Percentiles rank a stretch among this genome's conserved stretches.
phyloP scores from a whole-genome alignment of 2,113 vertebrate species.

The Anas platyrhynchos region DNA sequence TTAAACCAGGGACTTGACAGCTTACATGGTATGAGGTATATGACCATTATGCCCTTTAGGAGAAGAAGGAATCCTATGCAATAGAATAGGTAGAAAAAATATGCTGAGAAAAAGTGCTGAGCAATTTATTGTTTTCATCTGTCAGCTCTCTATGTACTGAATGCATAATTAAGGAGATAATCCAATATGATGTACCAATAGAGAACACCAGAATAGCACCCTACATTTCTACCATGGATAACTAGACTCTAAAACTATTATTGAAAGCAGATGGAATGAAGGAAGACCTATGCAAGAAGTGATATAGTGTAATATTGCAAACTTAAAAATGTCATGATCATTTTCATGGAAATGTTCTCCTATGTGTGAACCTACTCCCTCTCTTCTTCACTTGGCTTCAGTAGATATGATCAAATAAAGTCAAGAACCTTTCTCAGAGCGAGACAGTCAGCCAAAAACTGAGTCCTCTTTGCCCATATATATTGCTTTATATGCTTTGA shows the following conservation, averaged over 20 bases:
- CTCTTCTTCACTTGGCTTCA: conserved; percentile 22
- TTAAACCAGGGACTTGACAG: neutral
- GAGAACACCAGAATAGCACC: neutral
- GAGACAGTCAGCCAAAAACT: neutral
- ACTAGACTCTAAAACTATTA: neutral
- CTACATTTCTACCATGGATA: neutral
- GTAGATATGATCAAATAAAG: neutral
- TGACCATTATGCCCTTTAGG: neutral
- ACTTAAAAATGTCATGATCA: neutral
- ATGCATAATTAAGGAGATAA: neutral
- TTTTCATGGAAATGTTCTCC: neutral
- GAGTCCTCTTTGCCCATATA: neutral
- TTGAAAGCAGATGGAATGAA: neutral
- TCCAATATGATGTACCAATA: neutral
- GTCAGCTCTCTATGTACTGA: neutral
- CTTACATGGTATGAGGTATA: neutral
- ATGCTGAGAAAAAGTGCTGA: neutral
- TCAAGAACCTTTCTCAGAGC: neutral
- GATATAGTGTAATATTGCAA: conserved; percentile 3
- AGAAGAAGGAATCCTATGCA: neutral
- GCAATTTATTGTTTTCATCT: neutral
- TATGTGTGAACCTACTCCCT: neutral
- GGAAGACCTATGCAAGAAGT: neutral
- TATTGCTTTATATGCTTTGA: neutral
- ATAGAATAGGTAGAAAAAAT: neutral